Conservation (phyloP, 1,140 invertebrate species). For the Helicoverpa zea region DNA sequence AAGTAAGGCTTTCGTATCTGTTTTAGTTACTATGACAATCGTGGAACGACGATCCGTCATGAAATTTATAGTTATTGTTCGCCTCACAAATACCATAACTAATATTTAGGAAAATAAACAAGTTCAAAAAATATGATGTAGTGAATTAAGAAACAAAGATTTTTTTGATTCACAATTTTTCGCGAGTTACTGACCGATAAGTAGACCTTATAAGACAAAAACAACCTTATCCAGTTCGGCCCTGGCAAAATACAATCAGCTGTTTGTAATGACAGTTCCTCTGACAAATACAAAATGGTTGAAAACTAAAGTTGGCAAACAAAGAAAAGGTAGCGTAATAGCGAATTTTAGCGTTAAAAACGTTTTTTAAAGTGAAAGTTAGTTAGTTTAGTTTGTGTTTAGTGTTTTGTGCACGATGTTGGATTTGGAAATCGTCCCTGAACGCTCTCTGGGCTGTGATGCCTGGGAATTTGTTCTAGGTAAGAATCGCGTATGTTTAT, state of each 20-base stretch:
- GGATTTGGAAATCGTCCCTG: slow-evolving; percentile 98
- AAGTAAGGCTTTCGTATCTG: too few species aligned
- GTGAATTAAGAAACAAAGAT: too few species aligned
- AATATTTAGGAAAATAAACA: too few species aligned
- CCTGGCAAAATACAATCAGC: slow-evolving; percentile 86
- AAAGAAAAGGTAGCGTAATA: slow-evolving; percentile 85
- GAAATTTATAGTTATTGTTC: too few species aligned
- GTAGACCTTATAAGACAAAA: not conserved
- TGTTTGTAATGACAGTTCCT: slow-evolving; percentile 87
- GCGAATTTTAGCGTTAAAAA: slow-evolving; percentile 75
- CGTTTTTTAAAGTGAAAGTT: slow-evolving; percentile 82
- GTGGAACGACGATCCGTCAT: too few species aligned
- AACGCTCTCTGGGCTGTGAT: slow-evolving; percentile 97
- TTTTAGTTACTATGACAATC: too few species aligned
- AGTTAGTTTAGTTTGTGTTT: slow-evolving; percentile 80
- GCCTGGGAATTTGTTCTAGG: slow-evolving; percentile 99
- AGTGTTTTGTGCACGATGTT: slow-evolving; percentile 91
- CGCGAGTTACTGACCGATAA: not conserved
- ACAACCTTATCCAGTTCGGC: slow-evolving; percentile 60
- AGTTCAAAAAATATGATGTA: too few species aligned
- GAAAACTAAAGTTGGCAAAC: slow-evolving; percentile 87
- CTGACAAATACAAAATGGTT: slow-evolving; percentile 88
- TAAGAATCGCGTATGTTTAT: slow-evolving; percentile 88
- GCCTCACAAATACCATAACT: too few species aligned
- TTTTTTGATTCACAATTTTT: too few species aligned